These are phyloP conservation scores for Lithosia quadra DNA, from an alignment of 2,888 invertebrate genomes.

Conservation along the genomic window DNA sequence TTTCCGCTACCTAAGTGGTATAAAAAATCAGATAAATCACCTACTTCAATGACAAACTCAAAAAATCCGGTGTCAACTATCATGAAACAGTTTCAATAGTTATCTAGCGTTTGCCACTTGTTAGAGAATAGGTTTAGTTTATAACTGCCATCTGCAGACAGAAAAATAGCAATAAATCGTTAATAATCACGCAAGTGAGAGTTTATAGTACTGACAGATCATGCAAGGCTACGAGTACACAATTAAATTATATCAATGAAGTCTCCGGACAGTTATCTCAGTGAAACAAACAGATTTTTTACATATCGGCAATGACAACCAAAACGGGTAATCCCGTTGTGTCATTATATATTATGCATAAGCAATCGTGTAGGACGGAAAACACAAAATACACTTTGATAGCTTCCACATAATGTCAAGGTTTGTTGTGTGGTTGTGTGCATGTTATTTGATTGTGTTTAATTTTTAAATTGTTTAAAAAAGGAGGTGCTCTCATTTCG, in stretches of 20 bases:
- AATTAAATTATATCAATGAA: constrained; percentile 31
- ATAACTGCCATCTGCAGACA: constrained; percentile 9
- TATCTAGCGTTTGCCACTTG: background rate
- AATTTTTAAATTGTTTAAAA: background rate
- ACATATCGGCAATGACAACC: constrained; percentile 12
- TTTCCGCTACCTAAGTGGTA: too few relatives aligned
- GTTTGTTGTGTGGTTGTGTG: background rate
- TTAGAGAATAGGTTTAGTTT: background rate
- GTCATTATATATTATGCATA: constrained; percentile 14
- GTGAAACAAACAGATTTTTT: background rate
- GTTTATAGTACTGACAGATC: constrained; percentile 29
- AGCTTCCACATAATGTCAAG: constrained; percentile 15
- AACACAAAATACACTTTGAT: constrained; percentile 9
- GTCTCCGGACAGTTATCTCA: constrained; percentile 22
- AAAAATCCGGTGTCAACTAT: background rate
- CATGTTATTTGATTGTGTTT: constrained; percentile 3
- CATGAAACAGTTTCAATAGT: background rate
- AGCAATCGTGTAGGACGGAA: constrained; percentile 13
- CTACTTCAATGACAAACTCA: background rate
- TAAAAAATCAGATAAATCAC: background rate
- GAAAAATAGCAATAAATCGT: constrained; percentile 36
- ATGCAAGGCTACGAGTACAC: constrained; percentile 43
- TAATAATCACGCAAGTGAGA: constrained; percentile 51
- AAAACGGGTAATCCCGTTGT: constrained; percentile 22
- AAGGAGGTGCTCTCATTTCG: background rate